Evolutionary conservation across 2,797 vertebrate genomes (phyloP).

Genomic region (Fistularia tabacaria): DNA sequence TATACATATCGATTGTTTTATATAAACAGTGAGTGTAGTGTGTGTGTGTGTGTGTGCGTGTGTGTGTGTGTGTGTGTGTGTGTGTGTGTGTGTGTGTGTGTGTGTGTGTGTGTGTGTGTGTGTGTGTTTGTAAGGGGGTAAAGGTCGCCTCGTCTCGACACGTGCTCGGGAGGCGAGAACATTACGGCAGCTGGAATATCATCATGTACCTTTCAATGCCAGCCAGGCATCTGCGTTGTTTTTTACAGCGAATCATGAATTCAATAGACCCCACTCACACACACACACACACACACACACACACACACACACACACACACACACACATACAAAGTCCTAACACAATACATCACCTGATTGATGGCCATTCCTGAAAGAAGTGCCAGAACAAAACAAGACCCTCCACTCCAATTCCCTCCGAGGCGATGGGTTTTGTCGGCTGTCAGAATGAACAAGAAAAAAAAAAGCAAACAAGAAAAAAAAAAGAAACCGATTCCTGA

Average conservation of each 20-base stretch:
- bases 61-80: no score
- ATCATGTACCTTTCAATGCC: slow-evolving; percentile 73
- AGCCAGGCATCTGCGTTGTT: slow-evolving; percentile 59
- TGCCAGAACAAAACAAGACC: slow-evolving; percentile 78
- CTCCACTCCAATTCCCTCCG: slow-evolving; percentile 77
- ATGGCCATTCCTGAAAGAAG: slow-evolving; percentile 75
- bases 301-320: no score
- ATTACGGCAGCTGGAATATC: slow-evolving; percentile 53
- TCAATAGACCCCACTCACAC: slow-evolving; percentile 61
- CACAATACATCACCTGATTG: slow-evolving; percentile 78
- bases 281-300: slow-evolving; percentile 7
- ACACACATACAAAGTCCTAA: slow-evolving; percentile 15
- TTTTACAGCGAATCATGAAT: slow-evolving; percentile 66
- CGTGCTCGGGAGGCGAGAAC: slow-evolving; percentile 43
- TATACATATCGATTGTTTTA: no score
- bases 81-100: no score
- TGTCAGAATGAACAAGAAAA: slow-evolving; percentile 74
- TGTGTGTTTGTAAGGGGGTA: no score
- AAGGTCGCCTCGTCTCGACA: slow-evolving; percentile 39
- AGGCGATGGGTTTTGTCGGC: slow-evolving; percentile 79
- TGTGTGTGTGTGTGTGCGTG: no score
- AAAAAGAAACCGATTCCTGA: slow-evolving; percentile 13
- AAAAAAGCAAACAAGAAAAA: slow-evolving; percentile 44
- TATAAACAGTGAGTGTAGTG: no score
- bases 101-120: no score